Base-by-base conservation (phyloP, 2,113 vertebrate species). In the Uropsilus gracilis region DNA sequence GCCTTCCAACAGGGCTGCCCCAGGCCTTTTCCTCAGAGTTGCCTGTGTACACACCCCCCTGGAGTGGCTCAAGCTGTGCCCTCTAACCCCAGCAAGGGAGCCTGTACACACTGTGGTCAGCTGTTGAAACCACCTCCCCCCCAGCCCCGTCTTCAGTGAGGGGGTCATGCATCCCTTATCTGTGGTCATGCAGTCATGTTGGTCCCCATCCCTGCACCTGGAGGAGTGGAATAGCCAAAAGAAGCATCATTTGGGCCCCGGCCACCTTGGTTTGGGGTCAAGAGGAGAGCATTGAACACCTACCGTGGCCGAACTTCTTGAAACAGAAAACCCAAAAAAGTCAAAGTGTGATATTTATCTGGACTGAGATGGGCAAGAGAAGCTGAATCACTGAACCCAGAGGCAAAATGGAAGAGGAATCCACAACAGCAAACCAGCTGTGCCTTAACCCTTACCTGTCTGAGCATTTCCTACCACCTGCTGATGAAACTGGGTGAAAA, bases 251-350 rank as follows among this genome's bases (percentile, higher is more conserved):
- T 5, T 18, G 39, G 42, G 30, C 39, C 13, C 11, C 68, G 48
- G 10, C 3, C 18, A 24, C 22, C 1, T 80, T 68, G 16, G 68
- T 85, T 16, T 44, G 66, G n/a, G n/a, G 32, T 17, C 66, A 63
- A 75, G 42, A 81, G 6, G 69, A 78, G 16, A 85, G n/a, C 24
- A 61, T 83, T 50, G 86, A 17, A 18, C 30, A 3, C 57, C 68
- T 6, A 24, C 44, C 18, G 10, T 3, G 53, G 72, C n/a, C 53
- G 77, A 17, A 86, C 84, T 82, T 90, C 63, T 68, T 90, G 81
- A 68, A 83, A 77, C 32, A 71, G 76, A n/a, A 69, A 96, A 85
- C 80, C 30, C 46, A 50, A 75, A 71, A 57, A 83, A 86, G n/a
- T 48, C n/a, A 50, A 72, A 66, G 61, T 4, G 64, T 61, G 63